Percentiles rank a stretch among this genome's conserved stretches.
These are phyloP conservation scores for Noctua janthina DNA, from an alignment of 2,888 invertebrate genomes.

Conservation along the genomic window DNA sequence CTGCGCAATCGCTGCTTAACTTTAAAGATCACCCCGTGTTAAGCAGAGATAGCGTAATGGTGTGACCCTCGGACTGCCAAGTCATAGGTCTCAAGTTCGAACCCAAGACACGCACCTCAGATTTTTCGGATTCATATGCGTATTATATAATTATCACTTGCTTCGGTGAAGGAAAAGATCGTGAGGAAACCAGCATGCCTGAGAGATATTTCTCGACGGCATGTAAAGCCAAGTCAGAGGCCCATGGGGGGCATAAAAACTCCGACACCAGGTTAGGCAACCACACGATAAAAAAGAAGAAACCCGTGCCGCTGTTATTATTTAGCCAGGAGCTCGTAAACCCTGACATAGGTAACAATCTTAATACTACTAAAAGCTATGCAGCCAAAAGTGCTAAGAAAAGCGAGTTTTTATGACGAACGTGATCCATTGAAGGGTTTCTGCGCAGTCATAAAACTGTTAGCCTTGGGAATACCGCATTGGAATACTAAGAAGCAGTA, in stretches of 20 bases:
- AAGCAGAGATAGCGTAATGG: too few species aligned
- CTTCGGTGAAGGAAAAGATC: too few species aligned
- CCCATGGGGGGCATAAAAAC: too few species aligned
- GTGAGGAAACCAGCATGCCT: too few species aligned
- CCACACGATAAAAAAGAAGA: neutral
- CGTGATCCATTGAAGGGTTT: conserved; percentile 30
- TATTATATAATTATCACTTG: too few species aligned
- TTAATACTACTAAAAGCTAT: conserved; percentile 38
- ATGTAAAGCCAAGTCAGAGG: too few species aligned
- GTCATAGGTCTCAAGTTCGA: too few species aligned
- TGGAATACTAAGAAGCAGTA: conserved; percentile 2
- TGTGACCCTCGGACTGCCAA: too few species aligned
- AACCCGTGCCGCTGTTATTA: neutral
- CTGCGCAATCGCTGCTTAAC: neutral
- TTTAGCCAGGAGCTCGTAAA: neutral
- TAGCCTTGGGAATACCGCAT: conserved; percentile 40
- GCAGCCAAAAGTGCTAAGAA: neutral
- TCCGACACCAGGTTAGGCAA: too few species aligned
- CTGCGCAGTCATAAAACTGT: conserved; percentile 33
- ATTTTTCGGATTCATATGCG: too few species aligned
- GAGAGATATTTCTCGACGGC: too few species aligned
- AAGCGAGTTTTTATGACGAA: conserved; percentile 20
- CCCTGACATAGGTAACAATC: neutral
- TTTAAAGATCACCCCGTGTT: neutral
- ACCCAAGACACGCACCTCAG: too few species aligned